phyloP scores from a whole-genome alignment of 2,113 vertebrate genomes.

The Mohoua ochrocephala region DNA sequence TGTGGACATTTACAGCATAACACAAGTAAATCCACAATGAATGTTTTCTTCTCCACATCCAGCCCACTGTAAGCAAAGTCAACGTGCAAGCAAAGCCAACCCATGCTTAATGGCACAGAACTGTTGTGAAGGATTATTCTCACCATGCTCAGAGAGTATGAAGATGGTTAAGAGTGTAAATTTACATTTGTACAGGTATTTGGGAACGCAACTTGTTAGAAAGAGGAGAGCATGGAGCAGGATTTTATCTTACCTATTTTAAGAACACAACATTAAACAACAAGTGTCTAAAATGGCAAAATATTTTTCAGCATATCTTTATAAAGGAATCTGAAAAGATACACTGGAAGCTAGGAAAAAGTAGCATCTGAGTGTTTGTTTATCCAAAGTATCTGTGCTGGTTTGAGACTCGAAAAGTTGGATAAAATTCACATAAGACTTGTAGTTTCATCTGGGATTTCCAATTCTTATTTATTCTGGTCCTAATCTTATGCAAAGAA shows the following conservation, averaged over 20 bases:
- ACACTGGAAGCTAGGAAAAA: neutral
- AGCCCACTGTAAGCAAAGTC: neutral
- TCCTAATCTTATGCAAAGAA: neutral
- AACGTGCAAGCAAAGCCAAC: neutral
- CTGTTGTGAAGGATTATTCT: neutral
- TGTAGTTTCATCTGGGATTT: neutral
- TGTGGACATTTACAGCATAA: neutral
- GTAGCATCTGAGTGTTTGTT: neutral
- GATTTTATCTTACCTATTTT: neutral
- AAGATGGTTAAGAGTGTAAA: neutral
- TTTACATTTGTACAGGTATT: neutral
- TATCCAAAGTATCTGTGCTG: neutral
- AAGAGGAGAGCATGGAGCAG: neutral
- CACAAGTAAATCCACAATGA: neutral
- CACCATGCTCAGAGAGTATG: neutral
- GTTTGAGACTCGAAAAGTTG: neutral
- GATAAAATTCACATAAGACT: neutral
- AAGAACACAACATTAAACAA: neutral
- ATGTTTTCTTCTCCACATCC: neutral
- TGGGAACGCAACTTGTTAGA: neutral
- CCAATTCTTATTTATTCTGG: neutral
- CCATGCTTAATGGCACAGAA: neutral
- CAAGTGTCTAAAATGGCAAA: neutral
- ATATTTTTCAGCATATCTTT: neutral
- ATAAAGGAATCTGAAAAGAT: neutral